Base-by-base conservation (phyloP, 35 echinoderm and acorn worm species). In the Holothuria glaberrima region DNA sequence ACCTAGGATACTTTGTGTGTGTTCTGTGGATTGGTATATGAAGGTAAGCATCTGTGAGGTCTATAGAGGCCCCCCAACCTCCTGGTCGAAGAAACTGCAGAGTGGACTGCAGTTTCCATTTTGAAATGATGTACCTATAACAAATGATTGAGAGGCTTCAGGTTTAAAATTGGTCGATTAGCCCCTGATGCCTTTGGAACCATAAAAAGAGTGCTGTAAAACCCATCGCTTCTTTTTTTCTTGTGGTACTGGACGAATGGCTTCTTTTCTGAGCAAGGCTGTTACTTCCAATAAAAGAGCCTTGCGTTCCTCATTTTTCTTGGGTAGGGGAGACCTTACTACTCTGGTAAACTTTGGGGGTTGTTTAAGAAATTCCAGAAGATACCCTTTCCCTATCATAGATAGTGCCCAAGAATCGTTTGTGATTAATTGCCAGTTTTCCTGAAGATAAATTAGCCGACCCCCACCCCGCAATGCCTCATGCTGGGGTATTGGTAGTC, bases 41-140 rank as follows among this genome's bases (percentile, higher is more conserved):
- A 58, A 83, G 57, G 30, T 83, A 83, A 29, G 80, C 80, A 31
- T 83, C 80, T 26, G 46, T 83, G 18, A 59, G 33, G 33, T 83
- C 80, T 20, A 83, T 83, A 0, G 80, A 59, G 6, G 56, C 80
- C 29, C 19, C 80, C 80, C 80, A 83, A 35, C 26, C 80, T 6
- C 80, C 80, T 27, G 21, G 46, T 30, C 52, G 19, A 18, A 83
- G 52, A 26, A 46, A 46, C 48, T 56, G 46, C 1, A 83, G 26
- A 29, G 58, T 59, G 0, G 56, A 59, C 16, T 46, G 30, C 48
- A 83, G 80, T 83, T 56, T 83, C 80, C 45, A 83, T 83, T 22
- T 56, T 21, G 30, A 83, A 83, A 30, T 56, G 21, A 0, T 26
- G 20, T 20, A 30, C 29, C 19, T 26, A 2, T 26, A 83, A 33